These are phyloP conservation scores for Pangasius macronema DNA, from an alignment of 2,797 vertebrate species.

Conservation along the genomic window DNA sequence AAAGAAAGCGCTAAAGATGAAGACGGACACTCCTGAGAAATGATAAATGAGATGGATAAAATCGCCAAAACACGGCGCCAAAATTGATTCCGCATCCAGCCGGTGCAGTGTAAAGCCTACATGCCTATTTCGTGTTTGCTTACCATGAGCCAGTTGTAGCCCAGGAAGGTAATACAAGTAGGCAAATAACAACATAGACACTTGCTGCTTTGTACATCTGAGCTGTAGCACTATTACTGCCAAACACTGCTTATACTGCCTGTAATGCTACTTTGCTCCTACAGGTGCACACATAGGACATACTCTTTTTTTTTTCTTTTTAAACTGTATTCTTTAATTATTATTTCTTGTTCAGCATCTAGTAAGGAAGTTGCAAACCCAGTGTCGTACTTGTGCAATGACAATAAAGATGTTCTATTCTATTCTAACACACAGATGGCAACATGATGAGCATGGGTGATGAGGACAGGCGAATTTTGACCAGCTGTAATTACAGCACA, in stretches of 20 bases:
- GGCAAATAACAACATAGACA: neutral
- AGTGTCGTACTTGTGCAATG: neutral
- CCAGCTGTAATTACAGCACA: neutral
- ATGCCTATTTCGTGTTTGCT: neutral
- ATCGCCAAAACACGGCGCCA: neutral
- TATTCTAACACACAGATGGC: no score
- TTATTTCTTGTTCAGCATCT: neutral
- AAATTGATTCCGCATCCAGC: neutral
- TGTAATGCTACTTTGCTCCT: neutral
- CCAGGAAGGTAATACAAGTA: neutral
- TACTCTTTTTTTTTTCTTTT: neutral
- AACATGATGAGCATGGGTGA: neutral
- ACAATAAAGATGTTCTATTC: neutral
- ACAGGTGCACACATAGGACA: neutral
- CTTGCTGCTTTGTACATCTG: neutral
- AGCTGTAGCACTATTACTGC: neutral
- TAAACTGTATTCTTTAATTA: neutral
- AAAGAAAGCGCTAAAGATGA: neutral
- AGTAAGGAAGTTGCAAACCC: neutral
- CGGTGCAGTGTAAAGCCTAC: neutral
- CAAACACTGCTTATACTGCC: neutral
- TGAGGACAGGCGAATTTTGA: neutral
- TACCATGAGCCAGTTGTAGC: neutral
- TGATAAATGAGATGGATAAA: neutral
- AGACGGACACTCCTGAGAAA: no score